Conservation (phyloP, 2,797 vertebrate genomes). For the Pagetopsis macropterus region DNA sequence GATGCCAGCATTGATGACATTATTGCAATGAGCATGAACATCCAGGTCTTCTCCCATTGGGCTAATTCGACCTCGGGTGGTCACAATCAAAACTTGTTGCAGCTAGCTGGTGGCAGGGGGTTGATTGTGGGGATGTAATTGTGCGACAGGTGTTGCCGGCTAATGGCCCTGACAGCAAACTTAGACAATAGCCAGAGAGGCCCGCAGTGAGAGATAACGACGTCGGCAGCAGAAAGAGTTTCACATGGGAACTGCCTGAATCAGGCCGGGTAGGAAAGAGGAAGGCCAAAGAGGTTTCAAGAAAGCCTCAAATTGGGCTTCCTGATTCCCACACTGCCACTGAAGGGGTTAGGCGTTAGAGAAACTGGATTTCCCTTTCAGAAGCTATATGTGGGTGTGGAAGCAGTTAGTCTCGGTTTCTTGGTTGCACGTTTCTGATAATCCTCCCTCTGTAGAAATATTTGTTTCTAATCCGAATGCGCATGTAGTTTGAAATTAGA, state of each 20-base stretch:
- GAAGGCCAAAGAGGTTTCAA: conserved; percentile 49
- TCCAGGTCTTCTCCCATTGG: conserved; percentile 37
- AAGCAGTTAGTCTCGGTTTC: background rate
- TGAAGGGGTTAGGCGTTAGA: too few species aligned
- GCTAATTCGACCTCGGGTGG: conserved; percentile 40
- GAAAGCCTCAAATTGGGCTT: conserved; percentile 48
- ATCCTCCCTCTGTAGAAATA: conserved; percentile 4
- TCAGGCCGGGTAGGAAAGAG: conserved; percentile 50
- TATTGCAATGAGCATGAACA: conserved; percentile 28
- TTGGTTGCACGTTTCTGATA: conserved; percentile 10
- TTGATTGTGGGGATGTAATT: conserved; percentile 47
- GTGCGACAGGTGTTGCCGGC: conserved; percentile 53
- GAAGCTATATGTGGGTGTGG: background rate
- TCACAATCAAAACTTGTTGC: conserved; percentile 32
- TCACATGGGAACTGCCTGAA: conserved; percentile 77
- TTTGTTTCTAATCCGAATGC: conserved; percentile 23
- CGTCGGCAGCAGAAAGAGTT: conserved; percentile 47
- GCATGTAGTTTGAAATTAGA: conserved; percentile 1
- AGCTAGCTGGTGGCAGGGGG: background rate
- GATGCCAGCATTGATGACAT: conserved; percentile 40
- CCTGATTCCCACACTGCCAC: conserved; percentile 57
- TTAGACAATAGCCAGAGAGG: conserved; percentile 73
- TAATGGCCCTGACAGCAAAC: conserved; percentile 55
- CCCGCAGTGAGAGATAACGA: conserved; percentile 70
- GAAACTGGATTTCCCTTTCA: background rate